A percentile compares a stretch with the other conserved stretches of the same genome.
Conservation (phyloP, 1,140 invertebrate genomes). For the Andricus grossulariae region DNA sequence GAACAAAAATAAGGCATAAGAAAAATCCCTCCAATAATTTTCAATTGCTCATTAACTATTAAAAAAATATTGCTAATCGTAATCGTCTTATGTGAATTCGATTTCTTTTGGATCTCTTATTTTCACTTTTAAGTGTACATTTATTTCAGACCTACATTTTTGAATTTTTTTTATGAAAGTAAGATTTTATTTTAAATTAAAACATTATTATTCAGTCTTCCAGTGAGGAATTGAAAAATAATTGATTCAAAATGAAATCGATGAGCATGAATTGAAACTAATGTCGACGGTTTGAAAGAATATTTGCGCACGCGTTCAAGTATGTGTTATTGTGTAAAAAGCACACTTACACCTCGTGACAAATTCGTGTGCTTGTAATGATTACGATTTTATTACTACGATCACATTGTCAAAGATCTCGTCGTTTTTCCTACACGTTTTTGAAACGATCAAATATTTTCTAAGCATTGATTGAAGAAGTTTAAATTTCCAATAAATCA, state of each 20-base stretch:
- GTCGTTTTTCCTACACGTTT: slow-evolving; percentile 24
- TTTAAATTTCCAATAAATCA: slow-evolving; percentile 6
- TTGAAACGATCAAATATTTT: slow-evolving; percentile 26
- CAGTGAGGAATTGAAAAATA: slow-evolving; percentile 12
- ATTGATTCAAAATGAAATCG: slow-evolving; percentile 29
- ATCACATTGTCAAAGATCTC: slow-evolving; percentile 8
- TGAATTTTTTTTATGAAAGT: not conserved
- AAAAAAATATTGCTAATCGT: not conserved
- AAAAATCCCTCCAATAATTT: slow-evolving; percentile 67
- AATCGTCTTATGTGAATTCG: not conserved
- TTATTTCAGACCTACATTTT: not conserved
- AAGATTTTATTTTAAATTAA: not conserved
- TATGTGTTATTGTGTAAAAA: slow-evolving; percentile 6
- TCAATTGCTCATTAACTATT: slow-evolving; percentile 66
- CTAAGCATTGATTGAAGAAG: slow-evolving; percentile 18
- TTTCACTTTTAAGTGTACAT: not conserved
- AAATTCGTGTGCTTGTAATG: not conserved
- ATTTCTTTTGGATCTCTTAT: not conserved
- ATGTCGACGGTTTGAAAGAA: not conserved
- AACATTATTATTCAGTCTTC: slow-evolving; percentile 30
- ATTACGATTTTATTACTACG: slow-evolving; percentile 5
- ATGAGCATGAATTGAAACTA: not conserved
- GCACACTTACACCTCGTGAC: not conserved
- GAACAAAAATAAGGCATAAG: slow-evolving; percentile 46
- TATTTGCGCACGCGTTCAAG: slow-evolving; percentile 14